A percentile compares a stretch with the other conserved stretches of the same genome.
These are phyloP conservation scores for Turritopsis rubra DNA, from an alignment of 30 jellyfish, hydroid and myxozoan species.

Conservation along the genomic window DNA sequence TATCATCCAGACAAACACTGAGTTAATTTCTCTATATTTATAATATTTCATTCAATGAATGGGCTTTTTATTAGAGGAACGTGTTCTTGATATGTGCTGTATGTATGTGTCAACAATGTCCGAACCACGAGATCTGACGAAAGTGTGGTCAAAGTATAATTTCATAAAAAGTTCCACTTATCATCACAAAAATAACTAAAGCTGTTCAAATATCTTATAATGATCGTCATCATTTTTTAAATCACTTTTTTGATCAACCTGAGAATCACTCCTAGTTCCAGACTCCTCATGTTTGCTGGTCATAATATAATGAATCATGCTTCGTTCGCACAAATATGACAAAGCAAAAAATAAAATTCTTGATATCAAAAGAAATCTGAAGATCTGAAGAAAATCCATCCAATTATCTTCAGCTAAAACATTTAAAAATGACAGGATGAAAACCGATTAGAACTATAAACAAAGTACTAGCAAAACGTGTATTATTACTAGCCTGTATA, in stretches of 20 bases:
- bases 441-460: too few relatives aligned
- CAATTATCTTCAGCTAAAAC: too few relatives aligned
- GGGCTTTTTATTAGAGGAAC: neutral
- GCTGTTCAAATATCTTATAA: neutral
- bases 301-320: neutral
- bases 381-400: too few relatives aligned
- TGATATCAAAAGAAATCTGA: too few relatives aligned
- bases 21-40: neutral
- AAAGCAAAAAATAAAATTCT: too few relatives aligned
- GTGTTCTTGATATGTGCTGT: neutral
- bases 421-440: too few relatives aligned
- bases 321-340: too few relatives aligned
- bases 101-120: neutral
- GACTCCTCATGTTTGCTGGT: neutral
- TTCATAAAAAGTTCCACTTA: neutral
- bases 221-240: neutral
- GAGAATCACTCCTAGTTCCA: neutral
- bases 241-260: neutral
- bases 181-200: neutral
- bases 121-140: neutral
- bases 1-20: too few relatives aligned
- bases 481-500: too few relatives aligned
- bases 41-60: neutral
- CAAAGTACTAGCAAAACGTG: too few relatives aligned
- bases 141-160: neutral